Evolutionary conservation across 2,888 invertebrate genomes (phyloP), one percentile per base, ranked within the genome.

Genomic region (Folsomia manolachei): DNA sequence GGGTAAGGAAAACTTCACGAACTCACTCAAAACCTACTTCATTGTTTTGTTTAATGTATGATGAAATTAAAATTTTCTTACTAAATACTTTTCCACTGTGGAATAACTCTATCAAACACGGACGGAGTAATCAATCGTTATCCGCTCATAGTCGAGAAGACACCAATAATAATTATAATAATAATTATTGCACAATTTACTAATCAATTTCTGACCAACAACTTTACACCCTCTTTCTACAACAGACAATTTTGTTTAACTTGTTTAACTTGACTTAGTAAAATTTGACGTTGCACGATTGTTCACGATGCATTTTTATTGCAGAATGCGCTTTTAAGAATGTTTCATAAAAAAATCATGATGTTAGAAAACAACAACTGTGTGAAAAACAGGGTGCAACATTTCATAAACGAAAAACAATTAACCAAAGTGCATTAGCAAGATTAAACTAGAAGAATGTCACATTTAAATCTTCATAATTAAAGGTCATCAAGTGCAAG

Each of bases 11-110:
- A 66, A 23, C 52, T 52, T 51, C 66, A 64, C 64, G 64, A 64
- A 64, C 52, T 66, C 66, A 66, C 66, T 53, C 66, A 66, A 66
- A 66, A 66, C 52, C 66, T 52, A 66, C 51, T 66, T 66, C 27
- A 14, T 23, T 52, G 23, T 19, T 56, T n/a, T 56, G 56, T 19
- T 56, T 14, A 56, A n/a, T n/a, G 18, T 14, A 39, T 56, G 7
- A 56, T 21, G 56, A 7, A 56, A 56, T 56, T 7, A 7, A n/a
- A 56, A 7, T 51, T 51, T 56, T 56, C 56, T 56, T 56, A 56
- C 19, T n/a, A 56, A 56, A 56, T n/a, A 9, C 39, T 39, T 14
- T 39, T 39, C 39, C 39, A 39, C 39, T 39, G 14, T 14, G 4
- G 39, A 9, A 39, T 14, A 39, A 39, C 14, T 14, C 39, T 9